Base-by-base conservation (phyloP, 2,888 invertebrate genomes). In the Mimumesa dahlbomi region DNA sequence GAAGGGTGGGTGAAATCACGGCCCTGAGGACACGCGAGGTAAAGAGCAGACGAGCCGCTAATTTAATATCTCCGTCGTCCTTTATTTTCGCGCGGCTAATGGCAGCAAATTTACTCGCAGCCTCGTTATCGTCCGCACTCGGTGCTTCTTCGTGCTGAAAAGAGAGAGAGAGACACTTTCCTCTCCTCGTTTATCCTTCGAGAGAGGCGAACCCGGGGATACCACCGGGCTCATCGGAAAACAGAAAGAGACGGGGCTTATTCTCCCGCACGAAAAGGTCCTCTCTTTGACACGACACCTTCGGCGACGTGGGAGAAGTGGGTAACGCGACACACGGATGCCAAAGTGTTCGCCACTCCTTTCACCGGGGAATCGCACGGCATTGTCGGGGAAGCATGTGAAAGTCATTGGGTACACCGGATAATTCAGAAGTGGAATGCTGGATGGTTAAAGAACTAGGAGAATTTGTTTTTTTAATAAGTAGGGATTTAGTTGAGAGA, bases 51-150 rank as follows among this genome's bases (percentile, higher is more conserved):
- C 70, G 62, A 54, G 73, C 79, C 75, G 84, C 85, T 87, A 88
- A 88, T 88, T 88, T 87, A 88, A 88, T 88, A 87, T 87, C 86
- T 82, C 82, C 79, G 78, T 82, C 82, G 83, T 87, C 81, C 85
- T 87, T 88, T 88, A 88, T 87, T 87, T 86, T 85, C 86, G 82
- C 83, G 75, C 83, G 79, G 85, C 86, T 88, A 88, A 88, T 87
- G 87, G 87, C 86, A 84, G 86, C 86, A 84, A 87, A 87, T 88
- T 87, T 87, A 88, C 86, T 85, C 84, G 83, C 79, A 70, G 82
- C 77, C 79, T 82, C 84, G 82, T 87, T 87, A 87, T 87, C 87
- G 76, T 69, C 62, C 61, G 59, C 57, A 36, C 52, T 68, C 40
- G 66, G 56, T n/a, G n/a, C 62, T 73, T 40, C 54, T 52, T 64